Conservation (phyloP, 2,797 vertebrate genomes). For the Morelia viridis region DNA sequence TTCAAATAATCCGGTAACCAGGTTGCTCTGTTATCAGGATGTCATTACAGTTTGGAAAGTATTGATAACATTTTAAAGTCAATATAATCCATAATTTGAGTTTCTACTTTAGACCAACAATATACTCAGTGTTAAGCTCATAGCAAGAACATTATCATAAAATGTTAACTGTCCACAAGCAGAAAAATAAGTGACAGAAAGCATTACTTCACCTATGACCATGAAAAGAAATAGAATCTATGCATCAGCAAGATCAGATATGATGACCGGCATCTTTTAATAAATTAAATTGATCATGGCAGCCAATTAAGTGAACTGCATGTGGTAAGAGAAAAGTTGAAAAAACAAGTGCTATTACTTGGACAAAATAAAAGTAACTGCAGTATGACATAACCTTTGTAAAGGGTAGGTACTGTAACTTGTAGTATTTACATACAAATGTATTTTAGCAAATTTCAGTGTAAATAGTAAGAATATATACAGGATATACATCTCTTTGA, state of each 20-base stretch:
- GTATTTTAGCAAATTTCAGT: background rate
- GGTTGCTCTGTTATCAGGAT: constrained; percentile 27
- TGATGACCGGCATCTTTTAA: constrained; percentile 46
- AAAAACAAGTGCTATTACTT: constrained; percentile 21
- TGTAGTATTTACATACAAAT: background rate
- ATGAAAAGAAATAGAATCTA: constrained; percentile 64
- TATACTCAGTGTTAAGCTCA: constrained; percentile 61
- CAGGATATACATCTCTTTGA: background rate
- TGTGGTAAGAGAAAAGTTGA: constrained; percentile 21
- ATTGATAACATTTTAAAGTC: constrained; percentile 47
- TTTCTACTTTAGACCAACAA: constrained; percentile 22
- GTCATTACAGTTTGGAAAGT: constrained; percentile 39
- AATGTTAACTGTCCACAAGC: constrained; percentile 53
- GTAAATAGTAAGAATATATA: background rate
- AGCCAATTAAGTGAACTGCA: background rate
- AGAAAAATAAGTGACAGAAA: constrained; percentile 64
- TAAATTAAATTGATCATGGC: constrained; percentile 49
- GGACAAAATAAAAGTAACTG: background rate
- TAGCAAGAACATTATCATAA: constrained; percentile 48
- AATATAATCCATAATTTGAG: constrained; percentile 30
- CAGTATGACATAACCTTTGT: background rate
- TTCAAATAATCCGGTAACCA: constrained; percentile 27
- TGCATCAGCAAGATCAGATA: constrained; percentile 46
- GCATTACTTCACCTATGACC: constrained; percentile 52
- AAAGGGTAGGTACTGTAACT: constrained; percentile 6